Base-by-base conservation (phyloP, 2,113 vertebrate species). In the Xyliphius kryptos region DNA sequence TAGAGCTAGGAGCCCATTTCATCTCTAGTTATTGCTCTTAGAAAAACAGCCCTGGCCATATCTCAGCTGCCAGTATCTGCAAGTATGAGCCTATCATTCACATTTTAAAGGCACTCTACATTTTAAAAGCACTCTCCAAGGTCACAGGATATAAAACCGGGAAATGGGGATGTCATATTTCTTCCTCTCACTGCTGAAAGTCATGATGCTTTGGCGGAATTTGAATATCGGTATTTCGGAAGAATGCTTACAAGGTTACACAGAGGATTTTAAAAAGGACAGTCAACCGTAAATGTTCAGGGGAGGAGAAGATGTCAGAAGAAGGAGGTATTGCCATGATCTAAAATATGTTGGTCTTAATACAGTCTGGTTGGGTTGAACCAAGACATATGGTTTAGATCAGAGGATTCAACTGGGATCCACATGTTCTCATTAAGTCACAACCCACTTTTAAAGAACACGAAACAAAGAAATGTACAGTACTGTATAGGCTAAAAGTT, bases 51-150 rank as follows among this genome's bases (percentile, higher is more conserved):
- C n/a, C 15, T n/a, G 21, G 12, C 41, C 21, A 12, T 19, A 47
- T 37, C 40, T 32, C 21, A 36, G 61, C 40, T 40, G 61, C 12
- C 36, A 41, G 48, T 2, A 15, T 40, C 38, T 47, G 44, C 26
- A 48, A 14, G 36, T 19, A 50, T 12, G 16, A 32, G 32, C 3
- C 15, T 53, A 54, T 46, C 15, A 54, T 54, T 54, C 40, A 19
- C 40, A 13, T 32, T 43, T 44, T 44, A 51, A 44, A 62, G 38
- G 59, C 9, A 41, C 15, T 41, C 36, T 41, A 43, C 14, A 26
- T 40, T 53, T 59, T 59, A 16, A 47, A 59, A 47, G 41, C 17
- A 47, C 46, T 52, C 19, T n/a, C 1, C 9, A 61, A 51, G 47
- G 36, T 11, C 17, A 61, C n/a, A 1, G 58, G 50, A 63, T 44